Percentiles rank a stretch among this genome's conserved stretches.
These are phyloP conservation scores for Hylia prasina DNA, from an alignment of 2,113 vertebrate species.

Conservation along the genomic window DNA sequence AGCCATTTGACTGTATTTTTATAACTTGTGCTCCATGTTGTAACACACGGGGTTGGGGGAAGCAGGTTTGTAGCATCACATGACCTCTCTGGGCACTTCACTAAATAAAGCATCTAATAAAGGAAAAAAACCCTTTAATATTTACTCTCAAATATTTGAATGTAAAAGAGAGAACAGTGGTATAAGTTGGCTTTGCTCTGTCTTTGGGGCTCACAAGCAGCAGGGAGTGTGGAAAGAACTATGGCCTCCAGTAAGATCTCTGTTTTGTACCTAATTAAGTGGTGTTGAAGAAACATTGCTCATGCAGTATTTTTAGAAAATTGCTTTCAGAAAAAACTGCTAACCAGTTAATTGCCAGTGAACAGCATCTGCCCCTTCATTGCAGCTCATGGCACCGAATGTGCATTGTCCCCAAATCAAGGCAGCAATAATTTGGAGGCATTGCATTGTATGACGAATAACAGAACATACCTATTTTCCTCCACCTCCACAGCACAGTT, in stretches of 20 bases:
- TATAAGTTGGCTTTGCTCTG: not conserved
- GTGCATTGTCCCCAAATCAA: not conserved
- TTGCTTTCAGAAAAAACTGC: not conserved
- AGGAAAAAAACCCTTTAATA: not conserved
- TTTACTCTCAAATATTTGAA: not conserved
- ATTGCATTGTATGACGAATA: not conserved
- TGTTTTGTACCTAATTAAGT: not conserved
- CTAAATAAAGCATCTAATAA: not conserved
- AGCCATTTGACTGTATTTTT: not conserved
- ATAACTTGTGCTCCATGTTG: not conserved
- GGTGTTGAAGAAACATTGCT: not conserved
- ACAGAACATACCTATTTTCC: not conserved
- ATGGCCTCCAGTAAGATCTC: not conserved
- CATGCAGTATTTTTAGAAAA: not conserved
- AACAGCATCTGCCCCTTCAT: not conserved
- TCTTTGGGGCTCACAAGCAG: not conserved
- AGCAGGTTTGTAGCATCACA: not conserved
- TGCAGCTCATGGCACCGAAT: accelerated
- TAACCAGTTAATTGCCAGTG: not conserved
- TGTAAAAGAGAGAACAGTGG: not conserved
- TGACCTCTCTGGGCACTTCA: not conserved
- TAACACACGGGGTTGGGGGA: not conserved
- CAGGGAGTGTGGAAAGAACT: not conserved
- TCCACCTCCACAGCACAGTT: not conserved
- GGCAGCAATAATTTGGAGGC: not conserved